Evolutionary conservation across 2,888 invertebrate genomes (phyloP).

Genomic region (Drosophila cracens): DNA sequence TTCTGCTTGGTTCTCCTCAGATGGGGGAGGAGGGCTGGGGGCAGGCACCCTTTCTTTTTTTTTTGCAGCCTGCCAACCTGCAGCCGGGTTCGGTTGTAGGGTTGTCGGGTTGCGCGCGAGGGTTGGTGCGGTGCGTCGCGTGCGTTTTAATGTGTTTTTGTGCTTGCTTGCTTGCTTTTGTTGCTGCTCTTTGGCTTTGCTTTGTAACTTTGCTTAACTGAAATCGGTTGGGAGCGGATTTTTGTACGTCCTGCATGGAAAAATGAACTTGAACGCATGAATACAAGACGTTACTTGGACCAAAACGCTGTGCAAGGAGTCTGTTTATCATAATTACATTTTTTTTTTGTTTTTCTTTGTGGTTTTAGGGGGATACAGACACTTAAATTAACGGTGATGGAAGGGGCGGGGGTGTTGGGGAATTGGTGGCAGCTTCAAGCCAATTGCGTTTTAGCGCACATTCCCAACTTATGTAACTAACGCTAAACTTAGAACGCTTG

Average conservation of each 20-base stretch:
- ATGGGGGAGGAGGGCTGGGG: constrained; percentile 5
- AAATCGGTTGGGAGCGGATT: constrained; percentile 75
- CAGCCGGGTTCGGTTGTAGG: constrained; percentile 21
- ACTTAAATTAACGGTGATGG: constrained; percentile 28
- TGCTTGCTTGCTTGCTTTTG: constrained; percentile 43
- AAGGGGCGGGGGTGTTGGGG: neutral
- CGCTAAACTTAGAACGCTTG: constrained; percentile 40
- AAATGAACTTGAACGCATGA: constrained; percentile 84
- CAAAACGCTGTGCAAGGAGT: constrained; percentile 76
- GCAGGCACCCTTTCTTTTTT: constrained; percentile 38
- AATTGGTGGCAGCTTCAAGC: constrained; percentile 16
- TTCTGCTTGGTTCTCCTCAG: constrained; percentile 23
- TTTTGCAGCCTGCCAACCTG: constrained; percentile 36
- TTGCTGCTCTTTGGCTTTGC: constrained; percentile 28
- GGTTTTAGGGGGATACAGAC: constrained; percentile 44
- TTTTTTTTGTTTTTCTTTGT: constrained; percentile 48
- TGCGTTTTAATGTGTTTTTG: constrained; percentile 52
- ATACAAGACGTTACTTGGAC: constrained; percentile 82
- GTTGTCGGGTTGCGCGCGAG: constrained; percentile 21
- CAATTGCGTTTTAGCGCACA: constrained; percentile 50
- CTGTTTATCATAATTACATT: constrained; percentile 51
- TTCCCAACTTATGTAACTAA: constrained; percentile 70
- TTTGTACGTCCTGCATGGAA: constrained; percentile 83
- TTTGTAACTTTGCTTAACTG: constrained; percentile 67
- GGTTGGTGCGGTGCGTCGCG: constrained; percentile 37